Evolutionary conservation across 2,113 vertebrate species (phyloP), one percentile per base, ranked within the genome.

Genomic region (Marmota flaviventris): DNA sequence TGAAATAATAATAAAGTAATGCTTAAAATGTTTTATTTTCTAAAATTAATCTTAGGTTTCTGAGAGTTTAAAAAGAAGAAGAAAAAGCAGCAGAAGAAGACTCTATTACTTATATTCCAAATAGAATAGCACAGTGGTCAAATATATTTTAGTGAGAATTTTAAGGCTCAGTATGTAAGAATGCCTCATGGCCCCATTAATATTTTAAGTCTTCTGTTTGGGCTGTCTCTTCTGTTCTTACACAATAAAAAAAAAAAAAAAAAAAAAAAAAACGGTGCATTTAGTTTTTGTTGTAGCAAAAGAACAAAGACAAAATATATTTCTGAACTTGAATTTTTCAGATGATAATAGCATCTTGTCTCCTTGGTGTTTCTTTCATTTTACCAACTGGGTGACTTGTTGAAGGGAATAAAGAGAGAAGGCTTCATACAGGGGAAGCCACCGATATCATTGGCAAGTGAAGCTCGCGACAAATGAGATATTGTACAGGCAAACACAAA

Each of bases 401-500:
- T 98, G 97, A 97, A 98, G 95, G 78, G 95, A 98, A 98, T 98
- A 98, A 98, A 98, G 83, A 84, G 72, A 97, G 73, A 97, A 94
- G n/a, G 95, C 98, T 98, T 97, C 98, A 98, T 96, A 98, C 90
- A 0, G 73, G 82, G 97, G 98, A 97, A 93, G 97, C 87, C 93
- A 98, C 97, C 73, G 97, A 98, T 98, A 98, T 97, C 96, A 98
- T 95, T 98, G 98, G 94, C 98, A 97, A 98, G 89, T 93, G 97
- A 98, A 69, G 58, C 93, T 97, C 79, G 45, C 97, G 86, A 97
- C 98, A 98, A 98, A 98, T 75, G 77, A 97, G 97, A 98, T 97
- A 98, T 98, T 98, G 98, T 98, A 98, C 94, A 97, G 97, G 97
- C 98, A 97, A 96, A 85, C 98, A 98, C 98, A 98, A 97, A 98